Evolutionary conservation across 2,113 vertebrate genomes (phyloP), one percentile per base, ranked within the genome.

Genomic region (Hydrochoerus hydrochaeris): DNA sequence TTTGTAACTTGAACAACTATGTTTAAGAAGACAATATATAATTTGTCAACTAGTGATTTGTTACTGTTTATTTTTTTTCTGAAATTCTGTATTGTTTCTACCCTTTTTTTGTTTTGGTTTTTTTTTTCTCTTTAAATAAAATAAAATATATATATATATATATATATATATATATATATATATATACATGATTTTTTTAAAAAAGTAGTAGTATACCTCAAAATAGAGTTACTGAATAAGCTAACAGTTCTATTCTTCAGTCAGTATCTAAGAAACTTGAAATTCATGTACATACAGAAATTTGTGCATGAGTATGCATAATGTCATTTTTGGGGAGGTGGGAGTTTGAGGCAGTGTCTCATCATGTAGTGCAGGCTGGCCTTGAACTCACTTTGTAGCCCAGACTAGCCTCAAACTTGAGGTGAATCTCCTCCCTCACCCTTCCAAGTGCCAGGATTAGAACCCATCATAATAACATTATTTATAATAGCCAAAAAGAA

Each of bases 401-500:
- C 26, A 77, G 73, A 26, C 44, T 49, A 12, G 26, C 44, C 26
- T 17, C 41, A 49, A 49, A 77, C 44, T 77, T 3, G 5, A 77
- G 26, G 73, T 49, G 12, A 49, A 49, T 49, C 14, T 77, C 73
- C 44, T 46, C 12, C 41, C 24, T 46, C 41, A 46, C 24, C 26
- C 13, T 28, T 24, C 41, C 13, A 16, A 77, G 73, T 46, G 12
- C 26, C 46, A 24, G 41, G 12, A 77, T 46, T 46, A 77, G 41
- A 77, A 24, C 41, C 12, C 5, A 46, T 11, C 20, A 81, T 54
- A n/a, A 24, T 46, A 88, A 7, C 35, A 17, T 82, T 63, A n/a
- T 93, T 85, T 58, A 26, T 91, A 86, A 57, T 32, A 82, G 19
- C 28, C 41, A 89, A 38, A 90, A 96, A 32, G 26, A 86, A 93